Base-by-base conservation (phyloP, 2,888 invertebrate species). In the Pterostichus niger region DNA sequence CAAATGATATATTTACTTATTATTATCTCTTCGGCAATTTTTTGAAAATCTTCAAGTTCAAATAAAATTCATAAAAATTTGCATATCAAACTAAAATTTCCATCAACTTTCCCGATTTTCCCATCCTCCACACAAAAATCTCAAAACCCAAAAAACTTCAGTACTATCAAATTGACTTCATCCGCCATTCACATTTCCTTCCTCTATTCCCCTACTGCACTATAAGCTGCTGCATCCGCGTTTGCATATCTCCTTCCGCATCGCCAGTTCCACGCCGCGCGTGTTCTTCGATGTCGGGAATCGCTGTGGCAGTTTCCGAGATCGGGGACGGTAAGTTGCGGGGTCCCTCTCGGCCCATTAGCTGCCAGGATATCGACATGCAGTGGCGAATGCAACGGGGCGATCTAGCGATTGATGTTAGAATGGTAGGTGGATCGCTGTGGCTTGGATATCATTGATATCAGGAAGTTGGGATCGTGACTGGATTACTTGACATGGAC, bases 361-460 rank as follows among this genome's bases (percentile, higher is more conserved):
- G 64, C 64, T 31, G 33, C n/a, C 64, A 64, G 64, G 64, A 64
- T 64, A 64, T 64, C 64, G 64, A 64, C 64, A 64, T 64, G 64
- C 64, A 64, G 49, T 33, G 13, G 64, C 35, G 24, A 35, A 64
- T 64, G 64, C 35, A 64, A 9, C n/a, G 35, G 64, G 64, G 35
- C 33, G 33, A 64, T 31, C 59, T 33, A n/a, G 64, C 64, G 64
- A 64, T 33, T 64, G 64, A 64, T 64, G 64, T 64, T 13, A 5
- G n/a, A 49, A 64, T 64, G 64, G 33, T 13, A 5, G n/a, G 10
- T 11, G 49, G 13, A 10, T 49, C n/a, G 5, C 9, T 2, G 40
- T 40, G 40, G 40, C 40, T 40, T 40, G 40, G 7, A 40, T 40
- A 9, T 7, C 9, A 40, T 40, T 49, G 49, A 49, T 49, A 49